Base-by-base conservation (phyloP, 2,888 invertebrate genomes). In the Perdita meconis region DNA sequence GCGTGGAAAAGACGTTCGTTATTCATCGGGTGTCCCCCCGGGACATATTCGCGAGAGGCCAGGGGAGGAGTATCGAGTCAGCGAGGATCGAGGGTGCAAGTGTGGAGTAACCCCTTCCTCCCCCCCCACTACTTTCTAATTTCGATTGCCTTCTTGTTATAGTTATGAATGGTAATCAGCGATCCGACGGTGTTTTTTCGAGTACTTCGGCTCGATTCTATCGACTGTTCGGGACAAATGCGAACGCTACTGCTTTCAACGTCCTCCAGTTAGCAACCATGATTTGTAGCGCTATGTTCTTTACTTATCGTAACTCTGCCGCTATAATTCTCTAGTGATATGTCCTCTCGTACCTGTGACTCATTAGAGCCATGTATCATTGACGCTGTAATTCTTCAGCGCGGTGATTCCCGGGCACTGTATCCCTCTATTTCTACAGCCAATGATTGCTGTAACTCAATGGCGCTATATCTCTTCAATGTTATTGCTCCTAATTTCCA, bases 1-100 rank as follows among this genome's bases (percentile, higher is more conserved):
- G 92, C 92, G 92, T 92, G 92, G 92, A 92, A 91, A 92, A 91
- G 92, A 87, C 85, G 87, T 89, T 87, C 89, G 90, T 92, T 91
- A 92, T 91, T 92, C 92, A 92, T 92, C 90, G 87, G 85, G 88
- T 90, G 90, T 92, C 91, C 90, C 91, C 90, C 80, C 86, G 82
- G 89, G 92, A 88, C 82, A 85, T 70, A 72, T 71, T 64, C 42
- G 67, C 64, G 69, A 75, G 59, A 30, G 6, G n/a, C 67, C 66
- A 19, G 26, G 57, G 64, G 60, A 65, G 38, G 68, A 68, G 67
- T 67, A 78, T 81, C 81, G 81, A 81, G 60, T 63, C 57, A 19
- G 24, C 36, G 8, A 44, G 65, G 19, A 73, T 63, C 71, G 56
- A 57, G 59, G 55, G 47, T 51, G 71, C 51, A 50, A 63, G 53